phyloP scores from a whole-genome alignment of 2,113 vertebrate genomes.

The Festucalex cinctus region DNA sequence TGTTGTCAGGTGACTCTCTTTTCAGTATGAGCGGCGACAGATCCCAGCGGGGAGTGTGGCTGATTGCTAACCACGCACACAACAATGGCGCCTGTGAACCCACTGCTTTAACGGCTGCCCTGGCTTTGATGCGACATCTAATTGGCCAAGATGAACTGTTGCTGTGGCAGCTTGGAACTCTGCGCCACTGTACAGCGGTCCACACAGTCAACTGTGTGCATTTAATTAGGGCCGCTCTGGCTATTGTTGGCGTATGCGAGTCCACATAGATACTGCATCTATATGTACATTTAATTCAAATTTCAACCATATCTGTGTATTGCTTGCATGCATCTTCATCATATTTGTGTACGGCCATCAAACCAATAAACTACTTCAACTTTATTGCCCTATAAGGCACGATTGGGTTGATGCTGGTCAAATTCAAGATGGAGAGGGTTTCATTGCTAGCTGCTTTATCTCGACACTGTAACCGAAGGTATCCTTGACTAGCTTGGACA shows the following conservation, averaged over 20 bases:
- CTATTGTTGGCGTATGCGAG: constrained; percentile 13
- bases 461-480: constrained; percentile 30
- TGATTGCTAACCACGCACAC: constrained; percentile 72
- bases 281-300: constrained; percentile 28
- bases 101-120: constrained; percentile 53
- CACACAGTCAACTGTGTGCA: constrained; percentile 53
- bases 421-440: constrained; percentile 38
- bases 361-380: constrained; percentile 2
- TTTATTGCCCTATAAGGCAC: background rate
- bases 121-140: constrained; percentile 69
- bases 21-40: constrained; percentile 38
- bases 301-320: constrained; percentile 14
- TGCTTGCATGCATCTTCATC: background rate
- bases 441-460: constrained; percentile 40
- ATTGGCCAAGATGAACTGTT: constrained; percentile 72
- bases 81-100: constrained; percentile 64
- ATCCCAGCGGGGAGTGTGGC: constrained; percentile 62
- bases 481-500: constrained; percentile 36
- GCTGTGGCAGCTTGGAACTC: constrained; percentile 62
- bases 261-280: constrained; percentile 13
- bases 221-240: constrained; percentile 68
- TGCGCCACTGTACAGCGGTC: constrained; percentile 50
- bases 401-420: constrained; percentile 11
- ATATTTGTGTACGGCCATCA: constrained; percentile 6
- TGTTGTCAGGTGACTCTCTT: constrained; percentile 67